Base-by-base conservation (phyloP, 2,797 vertebrate genomes). In the Arnoldichthys spilopterus region DNA sequence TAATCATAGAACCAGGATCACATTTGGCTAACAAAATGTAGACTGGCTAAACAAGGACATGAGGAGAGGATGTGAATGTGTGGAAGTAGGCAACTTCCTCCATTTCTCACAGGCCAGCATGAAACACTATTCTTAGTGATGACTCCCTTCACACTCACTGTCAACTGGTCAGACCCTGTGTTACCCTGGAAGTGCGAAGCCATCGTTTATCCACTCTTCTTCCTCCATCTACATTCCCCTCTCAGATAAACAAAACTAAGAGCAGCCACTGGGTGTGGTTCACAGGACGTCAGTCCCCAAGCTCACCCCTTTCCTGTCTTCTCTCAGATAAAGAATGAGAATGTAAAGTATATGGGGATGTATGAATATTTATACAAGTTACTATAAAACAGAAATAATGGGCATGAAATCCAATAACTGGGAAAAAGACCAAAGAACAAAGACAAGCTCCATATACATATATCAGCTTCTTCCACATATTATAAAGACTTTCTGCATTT, bases 301-400 rank as follows among this genome's bases (percentile, higher is more conserved):
- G 77, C 70, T 73, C 80, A 63, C 40, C 70, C 68, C 78, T 83
- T 92, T 91, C 91, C 90, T 88, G 91, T 89, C 87, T 90, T 88
- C 84, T 77, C 69, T 71, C n/a, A 79, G 37, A 79, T 59, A 20
- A 12, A 13, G 16, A n/a, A 70, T 47, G 15, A 78, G 24, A 20
- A n/a, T n/a, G n/a, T 49, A 13, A 40, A 47, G 8, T 3, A 0
- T 15, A 24, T 22, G 32, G 13, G 43, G 45, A 8, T 43, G 34
- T 43, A 63, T 51, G 28, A 58, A 79, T 0, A 30, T 43, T n/a
- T n/a, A n/a, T 37, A 68, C 26, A 40, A 72, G 34, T 4, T 54
- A 16, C 20, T 24, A 12, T 3, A 71, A 7, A 45, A 6, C 5
- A 6, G 7, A 74, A 37, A 24, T 32, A n/a, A 1, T 53, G 18